Base-by-base conservation (phyloP, 2,888 invertebrate species). In the Agrotis exclamationis region DNA sequence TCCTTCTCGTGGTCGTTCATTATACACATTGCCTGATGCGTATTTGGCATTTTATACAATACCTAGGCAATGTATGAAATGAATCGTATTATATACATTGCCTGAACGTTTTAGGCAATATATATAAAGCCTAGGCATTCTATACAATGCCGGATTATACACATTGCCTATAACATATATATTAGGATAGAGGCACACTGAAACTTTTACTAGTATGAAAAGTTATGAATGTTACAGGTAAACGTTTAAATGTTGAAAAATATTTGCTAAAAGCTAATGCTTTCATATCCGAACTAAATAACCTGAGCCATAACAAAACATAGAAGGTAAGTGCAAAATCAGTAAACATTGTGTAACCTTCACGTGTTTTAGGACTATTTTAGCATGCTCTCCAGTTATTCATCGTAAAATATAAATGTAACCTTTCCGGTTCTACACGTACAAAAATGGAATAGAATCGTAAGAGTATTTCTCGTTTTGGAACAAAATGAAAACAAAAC, bases 341-440 rank as follows among this genome's bases (percentile, higher is more conserved):
- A 51, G 50, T 51, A 60, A 71, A 72, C 16, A 70, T 48, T 22
- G n/a, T 53, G 28, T 68, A 57, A 76, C 47, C 76, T 73, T 70
- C 53, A 28, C 48, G 50, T 70, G n/a, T 48, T 77, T 44, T 7
- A 56, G 59, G 44, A 54, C 44, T 59, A 70, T 44, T 76, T 59
- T 33, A 14, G 13, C 3, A 45, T 33, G 14, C 58, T 70, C 22
- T 44, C 16, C 18, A 59, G 48, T 16, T 45, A 54, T 54, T 39
- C 39, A 11, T 39, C 39, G 39, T 39, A 9, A 39, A 33, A 6
- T 6, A 6, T 5, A 5, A 6, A 33, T 33, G 7, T 33, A 28
- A 33, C 33, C 33, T 7, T 33, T 33, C 7, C 7, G 33, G 39
- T 39, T 11, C 11, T 39, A 39, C 39, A 11, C 39, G 9, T 39